Evolutionary conservation across 2,797 vertebrate genomes (phyloP).

Genomic region (Hafferia zeledoni): DNA sequence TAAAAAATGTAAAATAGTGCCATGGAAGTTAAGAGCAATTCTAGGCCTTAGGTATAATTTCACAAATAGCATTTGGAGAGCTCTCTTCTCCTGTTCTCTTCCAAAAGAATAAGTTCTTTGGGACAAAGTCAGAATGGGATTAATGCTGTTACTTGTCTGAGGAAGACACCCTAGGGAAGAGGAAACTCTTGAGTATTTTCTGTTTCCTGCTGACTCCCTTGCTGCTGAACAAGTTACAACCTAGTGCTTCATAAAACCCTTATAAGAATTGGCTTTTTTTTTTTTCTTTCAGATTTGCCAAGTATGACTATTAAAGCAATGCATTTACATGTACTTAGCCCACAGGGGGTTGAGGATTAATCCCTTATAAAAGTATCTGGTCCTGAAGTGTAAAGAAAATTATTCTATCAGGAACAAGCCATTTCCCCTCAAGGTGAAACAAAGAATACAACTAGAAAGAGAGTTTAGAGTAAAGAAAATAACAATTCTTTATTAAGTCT

Average conservation of each 20-base stretch:
- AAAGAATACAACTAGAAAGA: not conserved
- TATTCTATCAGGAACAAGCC: not conserved
- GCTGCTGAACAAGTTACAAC: not conserved
- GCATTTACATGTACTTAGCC: constrained; percentile 40
- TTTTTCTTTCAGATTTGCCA: not conserved
- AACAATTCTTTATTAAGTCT: not conserved
- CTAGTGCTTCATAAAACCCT: not conserved
- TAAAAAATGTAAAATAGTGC: not conserved
- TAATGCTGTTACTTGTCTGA: not conserved
- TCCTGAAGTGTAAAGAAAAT: constrained; percentile 25
- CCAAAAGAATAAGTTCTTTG: not conserved
- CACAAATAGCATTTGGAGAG: not conserved
- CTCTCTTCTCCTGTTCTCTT: not conserved
- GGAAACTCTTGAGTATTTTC: not conserved
- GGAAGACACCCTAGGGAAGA: not conserved
- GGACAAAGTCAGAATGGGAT: not conserved
- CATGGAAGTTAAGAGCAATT: not conserved
- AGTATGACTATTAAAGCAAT: constrained; percentile 19
- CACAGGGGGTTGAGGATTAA: constrained; percentile 11
- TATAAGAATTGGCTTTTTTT: not conserved
- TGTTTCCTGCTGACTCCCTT: not conserved
- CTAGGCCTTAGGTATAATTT: not conserved
- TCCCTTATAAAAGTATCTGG: constrained; percentile 29
- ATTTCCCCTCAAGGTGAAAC: constrained; percentile 43
- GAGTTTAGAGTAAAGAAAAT: not conserved